phyloP scores from a whole-genome alignment of 1,140 invertebrate species.

The Hylyphantes graminicola region DNA sequence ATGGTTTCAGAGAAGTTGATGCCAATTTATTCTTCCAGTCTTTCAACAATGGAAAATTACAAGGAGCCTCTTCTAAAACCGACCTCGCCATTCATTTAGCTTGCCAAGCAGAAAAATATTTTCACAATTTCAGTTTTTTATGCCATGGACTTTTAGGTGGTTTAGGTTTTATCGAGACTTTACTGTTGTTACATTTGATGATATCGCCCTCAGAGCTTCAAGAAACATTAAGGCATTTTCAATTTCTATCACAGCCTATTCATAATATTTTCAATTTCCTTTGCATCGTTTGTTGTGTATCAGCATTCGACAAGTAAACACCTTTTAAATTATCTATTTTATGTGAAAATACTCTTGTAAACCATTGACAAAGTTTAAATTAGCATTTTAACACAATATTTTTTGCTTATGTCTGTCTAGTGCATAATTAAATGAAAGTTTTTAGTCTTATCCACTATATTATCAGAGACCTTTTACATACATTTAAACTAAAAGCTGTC shows the following conservation, averaged over 20 bases:
- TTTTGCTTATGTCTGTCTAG: no score
- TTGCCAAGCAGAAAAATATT: conserved; percentile 11
- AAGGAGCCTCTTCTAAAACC: neutral
- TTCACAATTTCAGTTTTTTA: conserved; percentile 35
- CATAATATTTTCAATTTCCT: conserved; percentile 52
- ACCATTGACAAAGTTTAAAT: conserved; percentile 6
- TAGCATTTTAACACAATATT: neutral
- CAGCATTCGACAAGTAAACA: conserved; percentile 48
- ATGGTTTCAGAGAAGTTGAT: conserved; percentile 46
- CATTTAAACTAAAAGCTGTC: no score
- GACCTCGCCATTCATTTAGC: conserved; percentile 30
- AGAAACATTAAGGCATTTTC: conserved; percentile 28
- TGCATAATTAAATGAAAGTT: no score
- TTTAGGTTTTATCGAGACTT: conserved; percentile 30
- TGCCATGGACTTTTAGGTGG: conserved; percentile 48
- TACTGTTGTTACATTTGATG: conserved; percentile 41
- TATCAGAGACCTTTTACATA: no score
- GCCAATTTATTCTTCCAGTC: conserved; percentile 7
- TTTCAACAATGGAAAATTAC: neutral
- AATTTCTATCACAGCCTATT: conserved; percentile 41
- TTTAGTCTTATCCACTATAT: no score
- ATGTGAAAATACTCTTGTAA: neutral
- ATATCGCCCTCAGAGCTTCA: neutral
- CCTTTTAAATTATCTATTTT: neutral
- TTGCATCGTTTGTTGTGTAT: conserved; percentile 42